A percentile compares a stretch with the other conserved stretches of the same genome.
phyloP scores from a whole-genome alignment of 2,797 vertebrate species.

The Cetoscarus ocellatus region DNA sequence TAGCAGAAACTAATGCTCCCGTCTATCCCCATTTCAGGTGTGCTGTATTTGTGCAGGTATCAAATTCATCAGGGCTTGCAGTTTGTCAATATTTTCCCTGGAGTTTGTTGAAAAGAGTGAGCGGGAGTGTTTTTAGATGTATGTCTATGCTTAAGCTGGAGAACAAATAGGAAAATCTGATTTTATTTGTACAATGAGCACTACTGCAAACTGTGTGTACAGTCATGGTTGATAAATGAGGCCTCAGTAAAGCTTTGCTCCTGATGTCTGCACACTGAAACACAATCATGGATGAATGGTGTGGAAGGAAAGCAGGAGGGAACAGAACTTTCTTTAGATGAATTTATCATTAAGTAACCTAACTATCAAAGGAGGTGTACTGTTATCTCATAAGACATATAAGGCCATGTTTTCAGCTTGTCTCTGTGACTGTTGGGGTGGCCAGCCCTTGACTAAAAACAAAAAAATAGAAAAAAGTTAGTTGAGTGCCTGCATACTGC shows the following conservation, averaged over 20 bases:
- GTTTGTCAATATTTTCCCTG: not conserved
- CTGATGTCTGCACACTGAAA: not conserved
- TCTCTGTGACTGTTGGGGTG: too few species aligned
- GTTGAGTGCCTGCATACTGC: too few species aligned
- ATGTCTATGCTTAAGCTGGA: not conserved
- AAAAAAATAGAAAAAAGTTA: too few species aligned
- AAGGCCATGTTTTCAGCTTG: too few species aligned
- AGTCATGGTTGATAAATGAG: not conserved
- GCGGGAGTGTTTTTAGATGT: not conserved
- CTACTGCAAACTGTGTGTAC: not conserved
- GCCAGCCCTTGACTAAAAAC: too few species aligned
- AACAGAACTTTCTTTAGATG: too few species aligned
- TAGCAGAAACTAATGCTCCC: not conserved
- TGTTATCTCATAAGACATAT: too few species aligned
- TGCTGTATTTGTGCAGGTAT: not conserved
- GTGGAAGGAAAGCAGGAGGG: not conserved
- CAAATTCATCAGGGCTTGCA: conserved; percentile 1
- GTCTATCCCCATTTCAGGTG: not conserved
- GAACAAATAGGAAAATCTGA: not conserved
- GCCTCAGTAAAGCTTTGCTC: not conserved
- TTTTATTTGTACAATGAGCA: not conserved
- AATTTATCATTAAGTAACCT: too few species aligned
- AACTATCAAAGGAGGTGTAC: too few species aligned
- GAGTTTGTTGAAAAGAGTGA: not conserved
- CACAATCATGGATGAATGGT: not conserved